Conservation (phyloP, 2,113 vertebrate species). For the Panthera tigris region DNA sequence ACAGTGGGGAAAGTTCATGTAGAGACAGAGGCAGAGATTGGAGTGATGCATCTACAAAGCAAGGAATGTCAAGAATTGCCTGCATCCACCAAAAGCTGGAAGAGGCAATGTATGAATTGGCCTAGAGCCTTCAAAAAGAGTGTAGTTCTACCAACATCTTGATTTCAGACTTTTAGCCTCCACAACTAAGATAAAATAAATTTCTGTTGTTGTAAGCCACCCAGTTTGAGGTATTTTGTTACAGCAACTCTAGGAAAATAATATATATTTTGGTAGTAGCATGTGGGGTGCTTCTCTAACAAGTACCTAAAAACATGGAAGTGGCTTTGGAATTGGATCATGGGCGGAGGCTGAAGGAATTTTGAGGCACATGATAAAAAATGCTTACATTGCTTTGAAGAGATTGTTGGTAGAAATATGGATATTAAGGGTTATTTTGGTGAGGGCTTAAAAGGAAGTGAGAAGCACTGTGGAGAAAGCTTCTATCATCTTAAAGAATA, state of each 20-base stretch:
- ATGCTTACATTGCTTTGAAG: background rate
- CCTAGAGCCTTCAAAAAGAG: background rate
- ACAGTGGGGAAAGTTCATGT: background rate
- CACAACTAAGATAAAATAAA: background rate
- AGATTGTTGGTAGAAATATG: background rate
- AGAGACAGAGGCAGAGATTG: background rate
- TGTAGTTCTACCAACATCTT: background rate
- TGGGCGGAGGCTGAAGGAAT: background rate
- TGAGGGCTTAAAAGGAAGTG: background rate
- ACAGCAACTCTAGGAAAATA: background rate
- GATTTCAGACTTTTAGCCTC: background rate
- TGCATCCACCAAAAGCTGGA: background rate
- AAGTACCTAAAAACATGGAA: background rate
- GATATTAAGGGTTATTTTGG: background rate
- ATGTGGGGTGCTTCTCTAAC: background rate
- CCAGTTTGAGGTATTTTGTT: background rate
- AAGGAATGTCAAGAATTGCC: background rate
- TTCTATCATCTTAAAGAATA: background rate
- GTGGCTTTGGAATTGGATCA: background rate
- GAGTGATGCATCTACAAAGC: background rate
- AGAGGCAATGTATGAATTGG: background rate
- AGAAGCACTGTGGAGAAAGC: background rate
- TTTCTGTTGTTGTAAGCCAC: background rate
- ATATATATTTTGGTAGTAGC: background rate
- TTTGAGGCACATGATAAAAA: background rate